Evolutionary conservation across 2,888 invertebrate species (phyloP).

Genomic region (Dione juno): DNA sequence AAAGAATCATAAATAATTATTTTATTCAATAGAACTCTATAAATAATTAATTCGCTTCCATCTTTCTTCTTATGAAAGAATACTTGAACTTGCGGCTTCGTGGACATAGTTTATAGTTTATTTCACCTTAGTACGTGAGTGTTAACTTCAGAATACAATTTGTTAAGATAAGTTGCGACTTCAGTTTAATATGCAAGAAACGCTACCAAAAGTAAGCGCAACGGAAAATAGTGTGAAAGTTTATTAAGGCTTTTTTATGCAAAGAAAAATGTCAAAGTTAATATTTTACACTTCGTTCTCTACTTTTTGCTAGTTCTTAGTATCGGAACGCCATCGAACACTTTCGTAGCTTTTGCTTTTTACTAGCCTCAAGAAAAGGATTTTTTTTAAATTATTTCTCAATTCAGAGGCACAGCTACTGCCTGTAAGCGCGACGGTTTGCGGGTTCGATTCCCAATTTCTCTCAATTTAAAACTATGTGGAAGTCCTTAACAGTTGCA

Average conservation of each 20-base stretch:
- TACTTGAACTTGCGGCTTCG: conserved; percentile 15
- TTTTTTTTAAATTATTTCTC: too few species aligned
- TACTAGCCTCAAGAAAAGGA: too few species aligned
- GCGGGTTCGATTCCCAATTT: too few species aligned
- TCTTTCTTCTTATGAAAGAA: conserved; percentile 10
- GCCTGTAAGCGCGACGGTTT: too few species aligned
- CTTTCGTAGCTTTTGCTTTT: too few species aligned
- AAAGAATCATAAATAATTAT: background rate
- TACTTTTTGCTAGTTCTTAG: too few species aligned
- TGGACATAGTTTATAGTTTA: conserved; percentile 26
- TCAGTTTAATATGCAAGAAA: conserved; percentile 18
- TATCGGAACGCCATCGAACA: too few species aligned
- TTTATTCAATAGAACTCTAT: background rate
- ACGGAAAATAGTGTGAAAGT: background rate
- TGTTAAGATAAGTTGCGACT: conserved; percentile 24
- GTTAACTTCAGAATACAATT: conserved; percentile 28
- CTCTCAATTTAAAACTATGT: too few species aligned
- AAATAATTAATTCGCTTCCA: background rate
- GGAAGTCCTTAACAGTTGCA: too few species aligned
- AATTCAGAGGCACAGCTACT: too few species aligned
- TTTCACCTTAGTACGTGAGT: conserved; percentile 21
- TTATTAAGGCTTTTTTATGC: background rate
- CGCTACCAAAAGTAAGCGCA: background rate
- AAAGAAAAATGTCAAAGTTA: background rate
- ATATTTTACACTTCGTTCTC: too few species aligned